Evolutionary conservation across 2,888 invertebrate genomes (phyloP), one percentile per base, ranked within the genome.

Genomic region (Eupelmus urozonus): DNA sequence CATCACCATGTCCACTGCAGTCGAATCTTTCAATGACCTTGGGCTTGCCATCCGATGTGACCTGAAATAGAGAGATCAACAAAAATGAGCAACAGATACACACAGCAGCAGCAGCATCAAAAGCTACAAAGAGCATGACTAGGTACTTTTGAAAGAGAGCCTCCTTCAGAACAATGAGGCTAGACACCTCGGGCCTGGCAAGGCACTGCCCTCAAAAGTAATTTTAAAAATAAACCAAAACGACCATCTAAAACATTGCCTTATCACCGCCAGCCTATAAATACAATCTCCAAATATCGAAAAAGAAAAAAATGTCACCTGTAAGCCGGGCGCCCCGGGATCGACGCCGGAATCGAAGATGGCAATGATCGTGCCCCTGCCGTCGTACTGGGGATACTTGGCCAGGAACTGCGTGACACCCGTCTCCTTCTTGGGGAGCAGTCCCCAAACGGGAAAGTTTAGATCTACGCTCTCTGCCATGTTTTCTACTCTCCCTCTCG

Each of bases 311-410:
- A n/a, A n/a, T n/a, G n/a, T 88, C 92, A 96, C 98, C 94, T 96
- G 94, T 84, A 99, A 92, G 80, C 99, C 99, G 81, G 95, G 94
- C 9, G 98, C 98, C 62, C 96, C 97, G 27, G 99, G 98, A 92
- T 99, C 99, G 72, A 99, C 96, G 9, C 99, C 99, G 2, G 98
- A 98, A 91, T 99, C 99, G 85, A 99, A 95, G 89, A 99, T 96
- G 57, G 98, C 99, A 88, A 99, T 98, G 82, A 96, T 92, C 69
- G 96, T 95, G 85, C 95, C 96, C 86, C 97, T 93, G 53, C 99
- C 99, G 92, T 99, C 98, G 89, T 94, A 97, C 73, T 94, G 92
- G 0, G 97, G 96, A 91, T 97, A 94, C 92, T 97, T 98, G 84
- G 92, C 93, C 80, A 98, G 90, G 91, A 98, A 98, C 81, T 94